Evolutionary conservation across 2,113 vertebrate genomes (phyloP), one percentile per base, ranked within the genome.

Genomic region (Hypanus sabinus): DNA sequence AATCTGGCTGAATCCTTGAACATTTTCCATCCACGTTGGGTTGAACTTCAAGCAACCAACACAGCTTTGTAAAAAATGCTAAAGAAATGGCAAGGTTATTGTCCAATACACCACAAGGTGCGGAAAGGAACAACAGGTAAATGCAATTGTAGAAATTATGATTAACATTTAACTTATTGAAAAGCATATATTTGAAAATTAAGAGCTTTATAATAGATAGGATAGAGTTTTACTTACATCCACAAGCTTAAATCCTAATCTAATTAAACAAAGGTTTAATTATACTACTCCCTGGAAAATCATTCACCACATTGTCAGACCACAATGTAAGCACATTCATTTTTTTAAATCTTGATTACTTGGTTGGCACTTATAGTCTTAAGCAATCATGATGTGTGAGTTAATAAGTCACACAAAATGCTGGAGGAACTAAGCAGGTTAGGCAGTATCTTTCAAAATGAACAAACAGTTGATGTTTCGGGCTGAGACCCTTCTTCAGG

Each of bases 191-290:
- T 85, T 14, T 8, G 46, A 27, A 57, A 85, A 85, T 85, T 20
- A 85, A 85, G 81, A 11, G 0, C 55, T 85, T 57, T 60, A 24
- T 57, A 24, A 60, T 38, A 57, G 22, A 30, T 2, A 27, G 12
- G 0, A 10, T 79, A n/a, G 81, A 85, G 24, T 55, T 83, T 83
- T 83, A 46, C 1, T 85, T 85, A 85, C 55, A 60, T 85, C 55
- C 24, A 57, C 24, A n/a, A n/a, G 30, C 7, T 8, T 10, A 85
- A 30, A 8, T 27, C 24, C 81, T 85, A 27, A 22, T 7, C 30
- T 85, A 85, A 85, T 85, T 85, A 85, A 57, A 85, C 46, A 85
- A 30, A 8, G 57, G 81, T 30, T 85, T 85, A 30, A 85, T 85
- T 57, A 60, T 85, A 57, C 46, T 57, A 46, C 22, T 85, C 55